Evolutionary conservation across 2,797 vertebrate genomes (phyloP), one percentile per base, ranked within the genome.

Genomic region (Atherinosoma microstoma): DNA sequence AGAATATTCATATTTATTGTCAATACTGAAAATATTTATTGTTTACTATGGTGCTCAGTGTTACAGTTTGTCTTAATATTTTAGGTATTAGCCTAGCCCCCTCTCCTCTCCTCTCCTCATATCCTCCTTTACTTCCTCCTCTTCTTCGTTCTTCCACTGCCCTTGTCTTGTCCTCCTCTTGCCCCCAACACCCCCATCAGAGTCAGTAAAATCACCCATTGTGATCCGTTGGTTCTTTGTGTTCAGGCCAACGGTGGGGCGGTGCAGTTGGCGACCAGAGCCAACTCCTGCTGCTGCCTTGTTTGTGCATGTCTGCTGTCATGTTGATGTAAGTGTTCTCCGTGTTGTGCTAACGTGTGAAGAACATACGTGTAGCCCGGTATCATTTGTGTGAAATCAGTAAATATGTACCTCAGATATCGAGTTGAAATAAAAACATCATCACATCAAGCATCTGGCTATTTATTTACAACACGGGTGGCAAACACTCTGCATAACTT

Each of bases 271-370:
- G 49, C 64, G 66, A 13, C 36, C 65, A 45, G 73, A 2, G 78
- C 54, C 66, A 18, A 45, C 51, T 42, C 53, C 22, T n/a, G 60
- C 64, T 76, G 65, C 82, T 66, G 75, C 83, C 81, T 76, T 66
- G 85, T 90, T 82, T 84, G 89, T 93, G 92, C 92, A 93, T 93
- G 92, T 92, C 86, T 84, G 53, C 82, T 82, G 82, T 90, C 83
- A 82, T 81, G 85, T 87, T 88, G 88, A 75, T 76, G 68, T 91
- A 67, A 70, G 62, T 85, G 87, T 92, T 87, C 77, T 91, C 83
- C 18, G 88, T 93, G 84, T 90, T 4, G 89, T 93, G 84, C 77
- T 85, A 68, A 83, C 11, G 62, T 91, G 88, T 90, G 73, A 82
- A 78, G 8, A 89, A 84, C 84, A 84, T 89, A 78, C 87, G 87